Evolutionary conservation across 1,140 invertebrate species (phyloP).

Genomic region (Temnothorax curvispinosus): DNA sequence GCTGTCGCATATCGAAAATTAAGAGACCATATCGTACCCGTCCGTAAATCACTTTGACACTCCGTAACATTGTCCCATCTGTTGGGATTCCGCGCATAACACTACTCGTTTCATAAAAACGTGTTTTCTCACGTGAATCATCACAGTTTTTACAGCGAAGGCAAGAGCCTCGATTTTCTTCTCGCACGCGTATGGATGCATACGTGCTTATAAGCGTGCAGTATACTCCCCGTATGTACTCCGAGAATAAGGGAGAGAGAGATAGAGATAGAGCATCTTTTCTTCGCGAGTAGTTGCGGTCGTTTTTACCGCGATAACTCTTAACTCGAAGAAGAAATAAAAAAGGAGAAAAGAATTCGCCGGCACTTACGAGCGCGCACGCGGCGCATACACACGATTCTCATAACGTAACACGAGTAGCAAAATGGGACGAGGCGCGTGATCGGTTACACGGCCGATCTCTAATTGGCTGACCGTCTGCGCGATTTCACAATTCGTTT

Average conservation of each 20-base stretch:
- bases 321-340: conserved; percentile 34
- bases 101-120: conserved; percentile 38
- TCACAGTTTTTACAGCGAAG: conserved; percentile 25
- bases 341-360: conserved; percentile 13
- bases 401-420: conserved; percentile 32
- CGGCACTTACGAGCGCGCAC: not conserved
- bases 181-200: not conserved
- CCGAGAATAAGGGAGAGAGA: not conserved
- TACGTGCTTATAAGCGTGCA: not conserved
- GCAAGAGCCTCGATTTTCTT: conserved; percentile 1
- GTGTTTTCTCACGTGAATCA: conserved; percentile 46
- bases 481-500: conserved; percentile 43
- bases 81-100: conserved; percentile 31
- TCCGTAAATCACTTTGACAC: conserved; percentile 61
- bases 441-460: conserved; percentile 54
- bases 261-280: not conserved
- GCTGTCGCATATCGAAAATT: conserved; percentile 1
- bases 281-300: not conserved
- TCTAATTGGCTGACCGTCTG: conserved; percentile 50
- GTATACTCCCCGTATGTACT: conserved; percentile 31
- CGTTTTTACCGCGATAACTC: conserved; percentile 2
- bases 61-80: conserved; percentile 29
- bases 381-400: conserved; percentile 3
- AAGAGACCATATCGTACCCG: conserved; percentile 15
- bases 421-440: conserved; percentile 20